A percentile compares a stretch with the other conserved stretches of the same genome.
phyloP scores from a whole-genome alignment of 2,888 invertebrate species.

The Unio pictorum region DNA sequence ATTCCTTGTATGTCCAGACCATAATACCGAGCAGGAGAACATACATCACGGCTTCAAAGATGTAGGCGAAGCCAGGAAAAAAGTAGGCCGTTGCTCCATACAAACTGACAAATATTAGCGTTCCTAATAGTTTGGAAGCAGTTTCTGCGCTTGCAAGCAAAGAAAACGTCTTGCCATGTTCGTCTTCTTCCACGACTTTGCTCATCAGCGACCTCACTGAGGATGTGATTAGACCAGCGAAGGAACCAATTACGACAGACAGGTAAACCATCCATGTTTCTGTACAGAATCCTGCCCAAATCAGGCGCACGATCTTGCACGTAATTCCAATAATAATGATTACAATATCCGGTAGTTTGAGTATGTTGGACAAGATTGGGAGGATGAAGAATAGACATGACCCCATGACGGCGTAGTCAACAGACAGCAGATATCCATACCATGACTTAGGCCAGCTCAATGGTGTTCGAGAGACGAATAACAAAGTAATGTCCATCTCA shows the following conservation, averaged over 20 bases:
- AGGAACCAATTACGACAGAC: slow-evolving; percentile 61
- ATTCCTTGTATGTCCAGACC: slow-evolving; percentile 36
- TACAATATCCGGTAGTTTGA: slow-evolving; percentile 57
- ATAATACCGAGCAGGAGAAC: slow-evolving; percentile 42
- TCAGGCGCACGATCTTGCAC: slow-evolving; percentile 62
- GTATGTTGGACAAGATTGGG: slow-evolving; percentile 59
- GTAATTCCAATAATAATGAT: slow-evolving; percentile 62
- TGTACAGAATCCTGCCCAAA: slow-evolving; percentile 59
- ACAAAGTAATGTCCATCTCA: slow-evolving; percentile 67
- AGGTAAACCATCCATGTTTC: slow-evolving; percentile 65
- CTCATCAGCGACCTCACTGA: slow-evolving; percentile 66
- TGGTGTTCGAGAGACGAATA: slow-evolving; percentile 65
- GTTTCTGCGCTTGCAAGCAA: slow-evolving; percentile 67
- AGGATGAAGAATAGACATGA: slow-evolving; percentile 63
- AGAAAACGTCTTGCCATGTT: slow-evolving; percentile 68
- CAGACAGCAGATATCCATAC: slow-evolving; percentile 68
- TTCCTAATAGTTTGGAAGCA: slow-evolving; percentile 62
- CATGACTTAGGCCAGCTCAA: slow-evolving; percentile 63
- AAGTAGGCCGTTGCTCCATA: slow-evolving; percentile 63
- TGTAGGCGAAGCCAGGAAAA: slow-evolving; percentile 64
- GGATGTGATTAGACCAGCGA: slow-evolving; percentile 65
- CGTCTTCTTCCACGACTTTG: slow-evolving; percentile 64
- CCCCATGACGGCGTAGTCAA: slow-evolving; percentile 69
- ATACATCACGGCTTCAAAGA: slow-evolving; percentile 56
- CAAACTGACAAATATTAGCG: slow-evolving; percentile 61